phyloP scores from a whole-genome alignment of 2,797 vertebrate species.

The Lophius americanus region DNA sequence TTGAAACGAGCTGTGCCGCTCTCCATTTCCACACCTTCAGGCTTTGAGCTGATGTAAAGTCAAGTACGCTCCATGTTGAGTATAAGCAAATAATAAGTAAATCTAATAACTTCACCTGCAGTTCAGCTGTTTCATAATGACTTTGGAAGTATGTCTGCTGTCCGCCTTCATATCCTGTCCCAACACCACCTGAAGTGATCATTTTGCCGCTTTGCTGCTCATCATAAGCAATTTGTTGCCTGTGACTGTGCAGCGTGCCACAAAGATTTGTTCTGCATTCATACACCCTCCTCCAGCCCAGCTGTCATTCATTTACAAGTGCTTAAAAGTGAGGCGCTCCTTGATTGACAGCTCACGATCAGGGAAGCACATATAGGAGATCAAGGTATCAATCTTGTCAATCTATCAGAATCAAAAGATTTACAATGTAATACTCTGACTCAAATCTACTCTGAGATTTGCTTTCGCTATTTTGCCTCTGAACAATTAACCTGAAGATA shows the following conservation, averaged over 20 bases:
- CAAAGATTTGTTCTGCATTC: slow-evolving; percentile 47
- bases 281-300: slow-evolving; percentile 43
- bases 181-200: slow-evolving; percentile 13
- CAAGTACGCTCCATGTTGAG: slow-evolving; percentile 37
- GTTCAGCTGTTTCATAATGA: slow-evolving; percentile 30
- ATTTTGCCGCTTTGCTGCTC: slow-evolving; percentile 37
- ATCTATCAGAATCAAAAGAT: slow-evolving; percentile 31
- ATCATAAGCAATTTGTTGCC: slow-evolving; percentile 10
- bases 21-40: slow-evolving; percentile 59
- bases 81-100: slow-evolving; percentile 34
- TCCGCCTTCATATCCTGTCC: slow-evolving; percentile 5
- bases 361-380: slow-evolving; percentile 35
- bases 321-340: slow-evolving; percentile 23
- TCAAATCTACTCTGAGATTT: slow-evolving; percentile 16
- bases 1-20: slow-evolving; percentile 42
- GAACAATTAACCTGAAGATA: slow-evolving; percentile 7
- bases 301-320: slow-evolving; percentile 35
- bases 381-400: slow-evolving; percentile 24
- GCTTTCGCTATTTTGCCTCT: slow-evolving; percentile 10
- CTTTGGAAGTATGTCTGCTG: slow-evolving; percentile 13
- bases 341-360: slow-evolving; percentile 59
- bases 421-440: slow-evolving; percentile 1
- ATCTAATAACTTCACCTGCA: slow-evolving; percentile 28
- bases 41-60: slow-evolving; percentile 65
- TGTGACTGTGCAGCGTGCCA: slow-evolving; percentile 23